Percentiles rank a stretch among this genome's conserved stretches.
phyloP scores from a whole-genome alignment of 2,113 vertebrate species.

The Tinamus guttatus region DNA sequence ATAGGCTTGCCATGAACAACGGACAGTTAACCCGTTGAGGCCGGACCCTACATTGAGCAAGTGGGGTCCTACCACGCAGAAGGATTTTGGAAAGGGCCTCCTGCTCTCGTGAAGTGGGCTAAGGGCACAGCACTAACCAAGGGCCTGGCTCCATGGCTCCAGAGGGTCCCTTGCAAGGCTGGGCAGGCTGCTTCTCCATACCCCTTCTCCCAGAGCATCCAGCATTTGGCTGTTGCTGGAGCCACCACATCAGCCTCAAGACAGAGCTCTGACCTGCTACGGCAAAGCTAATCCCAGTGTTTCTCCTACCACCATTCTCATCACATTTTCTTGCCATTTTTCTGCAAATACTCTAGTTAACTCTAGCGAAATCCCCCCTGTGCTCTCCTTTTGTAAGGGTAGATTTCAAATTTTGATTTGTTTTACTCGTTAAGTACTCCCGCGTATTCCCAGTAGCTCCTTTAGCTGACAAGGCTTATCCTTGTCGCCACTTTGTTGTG shows the following conservation, averaged over 20 bases:
- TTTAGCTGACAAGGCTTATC: constrained; percentile 42
- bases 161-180: neutral
- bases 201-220: accelerated
- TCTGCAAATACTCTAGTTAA: neutral
- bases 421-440: constrained; percentile 36
- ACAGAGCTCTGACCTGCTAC: accelerated
- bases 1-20: neutral
- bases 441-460: constrained; percentile 53
- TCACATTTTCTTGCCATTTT: neutral
- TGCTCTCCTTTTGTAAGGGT: constrained; percentile 5
- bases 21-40: neutral
- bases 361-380: neutral
- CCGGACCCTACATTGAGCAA: neutral
- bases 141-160: accelerated
- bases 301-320: neutral
- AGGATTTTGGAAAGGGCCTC: neutral
- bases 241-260: neutral
- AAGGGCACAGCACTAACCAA: accelerated
- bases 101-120: neutral
- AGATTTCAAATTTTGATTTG: constrained; percentile 62
- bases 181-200: neutral
- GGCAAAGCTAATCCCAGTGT: neutral
- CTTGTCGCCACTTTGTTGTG: constrained; percentile 36
- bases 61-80: neutral
- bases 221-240: neutral